These are phyloP conservation scores for Mungos mungo DNA, from an alignment of 2,113 vertebrate genomes.

Conservation along the genomic window DNA sequence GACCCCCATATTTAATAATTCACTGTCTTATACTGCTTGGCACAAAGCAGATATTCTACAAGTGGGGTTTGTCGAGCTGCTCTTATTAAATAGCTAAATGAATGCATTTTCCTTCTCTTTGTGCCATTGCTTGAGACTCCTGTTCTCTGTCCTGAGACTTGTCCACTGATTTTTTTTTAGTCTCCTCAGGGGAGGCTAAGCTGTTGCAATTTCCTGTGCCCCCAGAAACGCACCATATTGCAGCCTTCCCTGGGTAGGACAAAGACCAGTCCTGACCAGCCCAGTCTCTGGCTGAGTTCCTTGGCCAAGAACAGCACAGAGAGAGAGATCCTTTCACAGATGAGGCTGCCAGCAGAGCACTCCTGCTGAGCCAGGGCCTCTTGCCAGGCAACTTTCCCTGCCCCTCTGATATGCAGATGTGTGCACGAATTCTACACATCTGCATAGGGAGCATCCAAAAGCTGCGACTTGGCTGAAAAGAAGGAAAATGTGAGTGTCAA, in stretches of 20 bases:
- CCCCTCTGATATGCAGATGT: slow-evolving; percentile 77
- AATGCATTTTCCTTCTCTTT: slow-evolving; percentile 20
- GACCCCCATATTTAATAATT: not conserved
- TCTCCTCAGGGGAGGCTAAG: not conserved
- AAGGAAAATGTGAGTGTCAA: slow-evolving; percentile 73
- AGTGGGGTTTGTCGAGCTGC: not conserved
- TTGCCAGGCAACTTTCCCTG: slow-evolving; percentile 50
- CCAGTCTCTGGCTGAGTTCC: not conserved
- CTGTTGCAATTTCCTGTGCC: not conserved
- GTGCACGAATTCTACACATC: slow-evolving; percentile 65
- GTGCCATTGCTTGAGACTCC: not conserved
- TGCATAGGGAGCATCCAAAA: slow-evolving; percentile 62
- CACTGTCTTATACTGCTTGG: not conserved
- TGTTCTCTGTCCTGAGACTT: not conserved
- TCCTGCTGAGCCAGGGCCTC: slow-evolving; percentile 63
- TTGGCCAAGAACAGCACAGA: slow-evolving; percentile 33
- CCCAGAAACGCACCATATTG: not conserved
- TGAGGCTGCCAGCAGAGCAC: slow-evolving; percentile 36
- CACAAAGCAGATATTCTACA: not conserved
- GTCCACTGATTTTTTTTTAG: not conserved
- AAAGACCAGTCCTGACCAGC: not conserved
- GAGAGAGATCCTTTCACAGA: slow-evolving; percentile 52
- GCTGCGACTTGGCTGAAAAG: slow-evolving; percentile 64
- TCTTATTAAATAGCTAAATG: not conserved
- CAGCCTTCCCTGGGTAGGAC: not conserved